A percentile compares a stretch with the other conserved stretches of the same genome.
Conservation (phyloP, 2,113 vertebrate genomes). For the Dissostichus mawsoni region DNA sequence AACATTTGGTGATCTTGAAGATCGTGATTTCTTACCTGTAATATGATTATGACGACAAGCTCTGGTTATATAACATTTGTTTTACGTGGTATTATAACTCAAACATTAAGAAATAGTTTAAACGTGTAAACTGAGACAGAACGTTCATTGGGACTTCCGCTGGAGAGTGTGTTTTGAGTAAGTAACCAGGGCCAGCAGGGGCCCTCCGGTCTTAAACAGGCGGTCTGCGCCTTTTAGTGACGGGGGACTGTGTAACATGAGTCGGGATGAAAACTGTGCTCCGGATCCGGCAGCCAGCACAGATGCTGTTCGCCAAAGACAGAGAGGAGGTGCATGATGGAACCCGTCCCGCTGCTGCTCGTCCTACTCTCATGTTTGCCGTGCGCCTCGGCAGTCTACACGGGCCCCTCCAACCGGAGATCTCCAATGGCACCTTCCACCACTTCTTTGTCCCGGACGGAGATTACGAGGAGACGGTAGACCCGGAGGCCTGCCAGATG, state of each 20-base stretch:
- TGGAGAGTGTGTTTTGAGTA: constrained; percentile 11
- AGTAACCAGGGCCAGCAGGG: constrained; percentile 45
- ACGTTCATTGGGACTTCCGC: too few species aligned
- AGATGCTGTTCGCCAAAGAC: constrained; percentile 58
- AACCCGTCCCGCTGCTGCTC: constrained; percentile 71
- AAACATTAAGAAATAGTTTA: too few species aligned
- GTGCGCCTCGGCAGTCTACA: constrained; percentile 83
- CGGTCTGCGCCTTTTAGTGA: constrained; percentile 69
- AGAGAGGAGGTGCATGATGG: constrained; percentile 70
- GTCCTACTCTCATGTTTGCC: constrained; percentile 62
- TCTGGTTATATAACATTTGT: too few species aligned
- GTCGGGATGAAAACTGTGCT: constrained; percentile 64
- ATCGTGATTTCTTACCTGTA: too few species aligned
- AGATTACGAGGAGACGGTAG: constrained; percentile 95
- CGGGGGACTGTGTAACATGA: constrained; percentile 75
- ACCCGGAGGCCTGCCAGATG: constrained; percentile 95
- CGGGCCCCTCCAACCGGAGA: constrained; percentile 94
- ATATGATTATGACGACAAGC: too few species aligned
- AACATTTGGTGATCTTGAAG: too few species aligned
- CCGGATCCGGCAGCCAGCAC: constrained; percentile 50
- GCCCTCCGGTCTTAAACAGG: constrained; percentile 35
- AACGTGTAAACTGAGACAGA: too few species aligned
- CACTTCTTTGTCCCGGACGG: constrained; percentile 97
- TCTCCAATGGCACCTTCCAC: constrained; percentile 96
- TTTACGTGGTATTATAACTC: too few species aligned